These are phyloP conservation scores for Pterois miles DNA, from an alignment of 2,797 vertebrate species.

Conservation along the genomic window DNA sequence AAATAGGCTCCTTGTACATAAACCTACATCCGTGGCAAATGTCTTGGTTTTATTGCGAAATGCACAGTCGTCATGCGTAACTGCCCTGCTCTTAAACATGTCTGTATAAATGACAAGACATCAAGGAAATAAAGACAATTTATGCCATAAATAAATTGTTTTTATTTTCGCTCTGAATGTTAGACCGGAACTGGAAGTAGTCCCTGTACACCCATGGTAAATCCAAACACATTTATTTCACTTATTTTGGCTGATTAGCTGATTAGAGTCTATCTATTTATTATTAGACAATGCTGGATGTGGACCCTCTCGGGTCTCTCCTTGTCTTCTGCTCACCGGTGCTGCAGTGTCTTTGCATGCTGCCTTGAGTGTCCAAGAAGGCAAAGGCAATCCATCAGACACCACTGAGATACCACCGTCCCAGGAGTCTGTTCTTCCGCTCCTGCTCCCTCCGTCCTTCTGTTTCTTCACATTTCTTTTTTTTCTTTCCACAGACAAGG, in stretches of 20 bases:
- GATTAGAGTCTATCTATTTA: slow-evolving; percentile 13
- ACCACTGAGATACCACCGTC: background rate
- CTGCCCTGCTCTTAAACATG: background rate
- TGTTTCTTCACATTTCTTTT: background rate
- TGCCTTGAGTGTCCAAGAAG: background rate
- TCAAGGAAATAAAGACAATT: background rate
- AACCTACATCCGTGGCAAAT: too few relatives aligned
- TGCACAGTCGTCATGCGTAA: too few relatives aligned
- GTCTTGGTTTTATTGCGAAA: too few relatives aligned
- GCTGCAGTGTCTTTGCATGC: background rate
- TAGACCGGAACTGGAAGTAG: background rate
- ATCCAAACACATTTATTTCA: background rate
- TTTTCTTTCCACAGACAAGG: background rate
- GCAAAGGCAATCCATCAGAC: background rate
- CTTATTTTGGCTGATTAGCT: background rate
- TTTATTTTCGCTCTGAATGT: background rate
- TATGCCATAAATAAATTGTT: background rate
- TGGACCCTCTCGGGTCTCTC: background rate
- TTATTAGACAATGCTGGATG: background rate
- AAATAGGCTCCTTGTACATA: too few relatives aligned
- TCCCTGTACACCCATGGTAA: background rate
- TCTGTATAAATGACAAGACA: background rate
- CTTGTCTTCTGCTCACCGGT: background rate
- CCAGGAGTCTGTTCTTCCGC: background rate
- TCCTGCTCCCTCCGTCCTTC: background rate